Percentiles rank a stretch among this genome's conserved stretches.
phyloP scores from a whole-genome alignment of 1,140 invertebrate species.

The Saccostrea glomerata region DNA sequence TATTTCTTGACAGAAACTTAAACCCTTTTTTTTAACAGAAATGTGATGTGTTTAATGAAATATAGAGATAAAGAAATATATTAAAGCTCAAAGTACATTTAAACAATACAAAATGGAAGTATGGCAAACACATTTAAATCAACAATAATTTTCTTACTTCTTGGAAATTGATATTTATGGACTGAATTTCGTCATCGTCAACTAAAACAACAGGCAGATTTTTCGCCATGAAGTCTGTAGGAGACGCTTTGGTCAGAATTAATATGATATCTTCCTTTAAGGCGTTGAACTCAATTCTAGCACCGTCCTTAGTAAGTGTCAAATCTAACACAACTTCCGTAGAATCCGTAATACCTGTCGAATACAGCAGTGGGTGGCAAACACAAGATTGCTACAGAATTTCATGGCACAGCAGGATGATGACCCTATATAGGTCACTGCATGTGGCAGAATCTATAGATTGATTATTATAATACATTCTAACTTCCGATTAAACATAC shows the following conservation, averaged over 20 bases:
- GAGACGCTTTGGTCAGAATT: background rate
- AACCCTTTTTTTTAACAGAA: background rate
- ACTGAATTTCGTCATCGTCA: background rate
- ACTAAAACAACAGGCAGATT: background rate
- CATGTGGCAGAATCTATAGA: background rate
- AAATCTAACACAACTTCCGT: background rate
- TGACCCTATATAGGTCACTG: background rate
- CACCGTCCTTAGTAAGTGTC: constrained; percentile 4
- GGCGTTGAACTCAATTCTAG: background rate
- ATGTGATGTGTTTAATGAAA: background rate
- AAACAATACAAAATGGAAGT: too few relatives aligned
- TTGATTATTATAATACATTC: too few relatives aligned
- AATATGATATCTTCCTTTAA: background rate
- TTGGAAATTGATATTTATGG: background rate
- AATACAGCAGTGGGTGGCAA: background rate
- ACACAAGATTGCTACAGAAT: background rate
- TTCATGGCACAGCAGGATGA: background rate
- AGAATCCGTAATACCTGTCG: background rate
- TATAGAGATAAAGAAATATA: too few relatives aligned
- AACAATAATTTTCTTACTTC: background rate
- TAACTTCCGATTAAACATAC: too few relatives aligned
- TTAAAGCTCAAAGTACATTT: too few relatives aligned
- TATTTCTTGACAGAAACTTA: too few relatives aligned
- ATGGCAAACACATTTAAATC: too few relatives aligned
- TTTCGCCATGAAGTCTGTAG: background rate